These are phyloP conservation scores for Percopsis omiscomaycus DNA, from an alignment of 2,797 vertebrate species.

Conservation along the genomic window DNA sequence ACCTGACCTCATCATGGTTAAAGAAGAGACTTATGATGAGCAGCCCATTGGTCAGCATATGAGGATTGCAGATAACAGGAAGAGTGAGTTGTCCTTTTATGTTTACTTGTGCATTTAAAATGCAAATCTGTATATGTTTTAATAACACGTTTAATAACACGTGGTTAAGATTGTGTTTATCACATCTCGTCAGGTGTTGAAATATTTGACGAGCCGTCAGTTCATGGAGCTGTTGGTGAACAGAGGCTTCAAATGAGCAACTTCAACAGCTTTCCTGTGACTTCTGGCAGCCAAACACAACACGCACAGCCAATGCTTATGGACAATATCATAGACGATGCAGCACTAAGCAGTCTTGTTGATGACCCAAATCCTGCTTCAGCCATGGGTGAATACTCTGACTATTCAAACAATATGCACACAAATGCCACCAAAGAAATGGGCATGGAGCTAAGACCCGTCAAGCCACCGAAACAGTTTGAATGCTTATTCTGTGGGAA, in stretches of 20 bases:
- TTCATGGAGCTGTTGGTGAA: slow-evolving; percentile 60
- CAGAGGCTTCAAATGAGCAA: slow-evolving; percentile 67
- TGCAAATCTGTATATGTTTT: background rate
- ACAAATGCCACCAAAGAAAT: slow-evolving; percentile 52
- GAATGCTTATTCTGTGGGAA: slow-evolving; percentile 80
- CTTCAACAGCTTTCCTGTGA: slow-evolving; percentile 56
- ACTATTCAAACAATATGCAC: slow-evolving; percentile 49
- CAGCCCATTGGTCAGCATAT: slow-evolving; percentile 68
- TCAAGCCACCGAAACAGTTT: slow-evolving; percentile 67
- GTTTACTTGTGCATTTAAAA: background rate
- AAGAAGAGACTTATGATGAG: slow-evolving; percentile 77
- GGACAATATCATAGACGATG: slow-evolving; percentile 70
- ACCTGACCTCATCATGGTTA: slow-evolving; percentile 75
- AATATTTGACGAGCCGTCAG: slow-evolving; percentile 60
- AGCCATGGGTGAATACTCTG: slow-evolving; percentile 28
- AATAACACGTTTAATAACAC: background rate
- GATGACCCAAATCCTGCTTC: slow-evolving; percentile 50
- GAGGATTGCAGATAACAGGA: slow-evolving; percentile 55
- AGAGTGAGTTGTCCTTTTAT: slow-evolving; percentile 43
- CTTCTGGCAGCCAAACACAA: slow-evolving; percentile 45
- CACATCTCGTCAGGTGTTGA: slow-evolving; percentile 57
- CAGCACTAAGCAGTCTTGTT: slow-evolving; percentile 47
- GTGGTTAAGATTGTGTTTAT: slow-evolving; percentile 16
- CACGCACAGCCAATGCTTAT: slow-evolving; percentile 58
- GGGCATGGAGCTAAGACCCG: slow-evolving; percentile 34